Evolutionary conservation across 2,888 invertebrate genomes (phyloP), one percentile per base, ranked within the genome.

Genomic region (Drosophila peninsularis): DNA sequence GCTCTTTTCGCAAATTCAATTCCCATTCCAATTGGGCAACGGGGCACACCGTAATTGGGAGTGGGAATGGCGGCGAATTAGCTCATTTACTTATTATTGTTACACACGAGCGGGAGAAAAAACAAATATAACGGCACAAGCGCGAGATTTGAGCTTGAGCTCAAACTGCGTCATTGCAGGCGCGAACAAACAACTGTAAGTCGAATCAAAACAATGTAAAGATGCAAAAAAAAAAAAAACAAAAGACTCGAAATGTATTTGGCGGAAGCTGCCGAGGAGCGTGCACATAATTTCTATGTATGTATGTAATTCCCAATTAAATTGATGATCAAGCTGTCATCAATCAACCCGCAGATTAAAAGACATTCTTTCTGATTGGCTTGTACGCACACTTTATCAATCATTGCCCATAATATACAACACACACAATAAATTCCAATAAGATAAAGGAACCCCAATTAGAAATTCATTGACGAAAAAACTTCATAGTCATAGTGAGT

Each of bases 391-490:
- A 32, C 37, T 36, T 37, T 57, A 71, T 72, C 49, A 66, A 77
- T 66, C 73, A 62, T 62, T 49, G 32, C 32, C 5, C 55, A 41
- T 66, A 72, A 67, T 41, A 72, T 49, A 47, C 45, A 61, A 57
- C 62, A 47, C 17, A 62, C 55, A 55, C 57, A 41, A 54, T 57
- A 54, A 65, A 56, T 44, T 9, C 62, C 50, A 60, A 34, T 24
- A 34, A n/a, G 10, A 32, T 44, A 17, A 30, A 44, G 3, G 24
- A n/a, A 44, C 32, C 13, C 34, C 68, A 85, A 82, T 85, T 88
- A 76, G 67, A 74, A 74, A 69, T 63, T 71, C 68, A 76, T 82
- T 85, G 79, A 85, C 68, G 47, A 47, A 54, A 54, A 73, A 68
- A 68, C 75, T 57, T 61, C 58, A 68, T 54, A 57, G 50, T 36